Evolutionary conservation across 2,888 invertebrate genomes (phyloP), one percentile per base, ranked within the genome.

Genomic region (Scaptomyza parva): DNA sequence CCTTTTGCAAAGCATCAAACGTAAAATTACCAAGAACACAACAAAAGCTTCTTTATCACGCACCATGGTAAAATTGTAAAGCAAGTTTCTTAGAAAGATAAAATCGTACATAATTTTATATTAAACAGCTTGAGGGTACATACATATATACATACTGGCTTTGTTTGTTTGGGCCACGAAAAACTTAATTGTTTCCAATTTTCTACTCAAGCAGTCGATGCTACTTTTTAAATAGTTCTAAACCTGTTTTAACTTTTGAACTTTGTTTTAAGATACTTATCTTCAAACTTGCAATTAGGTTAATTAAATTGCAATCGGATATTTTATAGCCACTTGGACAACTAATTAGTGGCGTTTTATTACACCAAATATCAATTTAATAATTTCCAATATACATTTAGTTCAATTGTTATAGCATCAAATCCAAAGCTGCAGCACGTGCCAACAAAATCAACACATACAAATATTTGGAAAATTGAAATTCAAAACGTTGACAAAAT

Each of bases 401-500:
- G 18, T 41, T 40, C 37, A 14, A 53, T 52, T 53, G 63, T n/a
- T 44, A 18, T 14, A 20, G 24, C 35, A 18, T 6, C 37, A 45
- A 44, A 52, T 48, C 14, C 26, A 33, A 20, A 2, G n/a, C n/a
- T n/a, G 8, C n/a, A 22, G n/a, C 24, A 26, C 9, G 51, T 41
- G 52, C 43, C 41, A 28, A 43, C 18, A 22, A 53, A 44, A 41
- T 40, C 33, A 54, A 26, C 41, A 14, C 35, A 28, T 9, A 9
- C 8, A 35, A 39, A 28, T 54, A 47, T 35, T 33, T 14, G 60
- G 33, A 39, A 35, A 65, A 58, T 44, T 40, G 64, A 69, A 67
- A 79, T 63, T 43, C 12, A 50, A 83, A 70, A 63, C 63, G 7
- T 11, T 11, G 59, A 14, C 35, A 22, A 51, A 53, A 45, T 43